Evolutionary conservation across 2,113 vertebrate species (phyloP), one percentile per base, ranked within the genome.

Genomic region (Rattus rattus): DNA sequence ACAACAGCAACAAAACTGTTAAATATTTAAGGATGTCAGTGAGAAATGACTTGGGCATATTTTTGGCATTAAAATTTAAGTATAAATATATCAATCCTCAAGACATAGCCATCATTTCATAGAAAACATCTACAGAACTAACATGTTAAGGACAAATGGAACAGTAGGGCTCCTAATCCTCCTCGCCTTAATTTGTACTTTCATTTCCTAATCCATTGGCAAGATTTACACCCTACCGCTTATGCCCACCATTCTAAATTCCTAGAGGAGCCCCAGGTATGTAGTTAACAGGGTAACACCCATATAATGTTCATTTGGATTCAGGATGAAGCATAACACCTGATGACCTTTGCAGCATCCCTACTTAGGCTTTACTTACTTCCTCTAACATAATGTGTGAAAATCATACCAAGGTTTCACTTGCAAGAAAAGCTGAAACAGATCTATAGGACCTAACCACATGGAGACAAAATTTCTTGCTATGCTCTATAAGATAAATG

Each of bases 61-160:
- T 90, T 91, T 36, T 85, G 92, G 28, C 52, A 65, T 80, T 67
- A 92, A 90, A 52, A 63, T 49, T 75, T n/a, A 96, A 63, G 84
- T 24, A 63, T 24, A 96, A 92, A 80, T 12, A 88, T 11, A 56
- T 69, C 13, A 88, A 26, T 24, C 24, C 7, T 87, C 4, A 73
- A 33, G 7, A 76, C 59, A n/a, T 84, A 56, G 77, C 9, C 17
- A 65, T 2, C 22, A 56, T 11, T 59, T 79, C 88, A 6, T 39
- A 65, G 56, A 5, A 88, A 92, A 63, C 84, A 47, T 2, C 61
- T 2, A 93, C 17, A 20, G 30, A 91, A 72, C 4, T 7, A 70
- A 47, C 10, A 67, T 56, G 7, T 56, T 79, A 77, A 84, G 63
- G 8, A 89, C 81, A 47, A 47, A 49, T 49, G 28, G 28, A 49